Base-by-base conservation (phyloP, 2,888 invertebrate species). In the Zaprionus bogoriensis region DNA sequence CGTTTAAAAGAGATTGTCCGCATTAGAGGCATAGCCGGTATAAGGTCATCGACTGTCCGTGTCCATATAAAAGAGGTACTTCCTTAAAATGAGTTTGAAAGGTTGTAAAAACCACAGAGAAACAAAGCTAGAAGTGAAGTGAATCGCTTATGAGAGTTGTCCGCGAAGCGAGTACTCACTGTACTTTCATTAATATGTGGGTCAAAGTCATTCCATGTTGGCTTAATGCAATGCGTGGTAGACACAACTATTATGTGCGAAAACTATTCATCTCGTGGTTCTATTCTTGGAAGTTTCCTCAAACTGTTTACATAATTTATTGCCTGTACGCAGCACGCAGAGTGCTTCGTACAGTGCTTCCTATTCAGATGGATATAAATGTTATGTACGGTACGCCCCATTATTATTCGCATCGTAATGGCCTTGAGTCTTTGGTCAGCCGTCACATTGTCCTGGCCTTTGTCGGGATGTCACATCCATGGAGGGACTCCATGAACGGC, bases 101-200 rank as follows among this genome's bases (percentile, higher is more conserved):
- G n/a, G n/a, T n/a, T n/a, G n/a, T n/a, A n/a, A n/a, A n/a, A n/a
- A n/a, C n/a, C n/a, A n/a, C n/a, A n/a, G n/a, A n/a, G n/a, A n/a
- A n/a, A n/a, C n/a, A n/a, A n/a, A n/a, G n/a, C n/a, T n/a, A n/a
- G n/a, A n/a, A n/a, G n/a, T n/a, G n/a, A n/a, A n/a, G n/a, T n/a
- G n/a, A n/a, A n/a, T n/a, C n/a, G n/a, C n/a, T n/a, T n/a, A n/a
- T n/a, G n/a, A n/a, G n/a, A n/a, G n/a, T n/a, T n/a, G n/a, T n/a
- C n/a, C n/a, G n/a, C n/a, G n/a, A n/a, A n/a, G n/a, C n/a, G n/a
- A n/a, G n/a, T n/a, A n/a, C n/a, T n/a, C n/a, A n/a, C n/a, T n/a
- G n/a, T n/a, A n/a, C n/a, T n/a, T n/a, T n/a, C n/a, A n/a, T 30
- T 4, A 45, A 47, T 41, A 65, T 77, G 65, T 70, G 32, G 67